These are phyloP conservation scores for Theonella swinhoei DNA, from an alignment of 37 sponge, comb jelly and placozoan species.

Conservation along the genomic window DNA sequence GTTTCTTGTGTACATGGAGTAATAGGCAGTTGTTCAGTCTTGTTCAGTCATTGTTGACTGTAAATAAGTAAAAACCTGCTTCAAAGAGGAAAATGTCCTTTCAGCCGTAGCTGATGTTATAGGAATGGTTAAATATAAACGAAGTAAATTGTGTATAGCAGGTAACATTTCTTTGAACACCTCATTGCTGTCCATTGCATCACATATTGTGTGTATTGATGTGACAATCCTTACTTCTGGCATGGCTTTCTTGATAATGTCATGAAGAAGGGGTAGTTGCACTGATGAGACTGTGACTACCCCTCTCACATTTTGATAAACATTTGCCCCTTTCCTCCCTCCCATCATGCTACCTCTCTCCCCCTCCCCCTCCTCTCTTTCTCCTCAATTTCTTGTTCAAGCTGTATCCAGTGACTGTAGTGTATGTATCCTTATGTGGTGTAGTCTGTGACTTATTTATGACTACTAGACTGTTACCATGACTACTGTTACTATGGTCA, in stretches of 20 bases:
- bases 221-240: not conserved
- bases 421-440: too few species aligned
- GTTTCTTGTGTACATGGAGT: conserved; percentile 14
- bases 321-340: too few species aligned
- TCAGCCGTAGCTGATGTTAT: conserved; percentile 53
- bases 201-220: conserved; percentile 41
- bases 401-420: too few species aligned
- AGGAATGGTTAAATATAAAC: conserved; percentile 38
- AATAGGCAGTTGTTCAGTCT: conserved; percentile 14
- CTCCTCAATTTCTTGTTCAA: too few species aligned
- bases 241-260: not conserved
- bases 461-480: too few species aligned
- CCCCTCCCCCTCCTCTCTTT: too few species aligned
- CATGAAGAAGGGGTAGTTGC: not conserved
- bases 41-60: conserved; percentile 47
- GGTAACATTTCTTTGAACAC: conserved; percentile 3
- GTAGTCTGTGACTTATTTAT: too few species aligned
- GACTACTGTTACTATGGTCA: too few species aligned
- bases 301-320: too few species aligned
- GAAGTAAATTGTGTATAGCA: conserved; percentile 35
- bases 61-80: conserved; percentile 18
- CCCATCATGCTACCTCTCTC: too few species aligned
- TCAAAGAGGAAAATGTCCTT: conserved; percentile 52
- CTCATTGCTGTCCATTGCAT: not conserved
- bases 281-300: too few species aligned